These are phyloP conservation scores for Leucoraja erinaceus DNA, from an alignment of 2,113 vertebrate species.

Conservation along the genomic window DNA sequence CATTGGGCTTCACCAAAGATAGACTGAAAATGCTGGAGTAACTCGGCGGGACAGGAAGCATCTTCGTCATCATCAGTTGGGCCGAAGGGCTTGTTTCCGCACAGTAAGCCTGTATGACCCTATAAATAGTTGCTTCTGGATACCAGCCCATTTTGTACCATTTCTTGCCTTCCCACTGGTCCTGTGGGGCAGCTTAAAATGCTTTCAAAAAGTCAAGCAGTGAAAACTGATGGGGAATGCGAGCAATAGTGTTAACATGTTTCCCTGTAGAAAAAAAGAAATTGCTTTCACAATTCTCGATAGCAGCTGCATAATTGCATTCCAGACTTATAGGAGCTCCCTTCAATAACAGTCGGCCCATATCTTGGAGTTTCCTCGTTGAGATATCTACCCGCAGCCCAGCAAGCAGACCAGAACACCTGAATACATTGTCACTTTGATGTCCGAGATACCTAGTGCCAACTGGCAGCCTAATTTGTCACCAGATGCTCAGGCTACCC, in stretches of 20 bases:
- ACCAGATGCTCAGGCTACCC: background rate
- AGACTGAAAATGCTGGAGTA: no score
- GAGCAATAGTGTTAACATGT: background rate
- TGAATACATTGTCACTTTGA: background rate
- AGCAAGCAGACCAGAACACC: background rate
- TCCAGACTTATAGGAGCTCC: background rate
- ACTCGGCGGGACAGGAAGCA: no score
- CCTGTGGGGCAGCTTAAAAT: background rate
- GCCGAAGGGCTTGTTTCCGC: no score
- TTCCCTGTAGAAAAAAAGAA: background rate
- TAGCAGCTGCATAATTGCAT: background rate
- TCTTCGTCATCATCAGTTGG: no score
- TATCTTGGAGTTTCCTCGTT: background rate
- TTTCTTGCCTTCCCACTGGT: background rate
- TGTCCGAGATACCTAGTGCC: background rate
- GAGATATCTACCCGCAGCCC: background rate
- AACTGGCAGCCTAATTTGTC: background rate
- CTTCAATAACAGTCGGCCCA: background rate
- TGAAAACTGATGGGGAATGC: background rate
- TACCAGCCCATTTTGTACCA: background rate
- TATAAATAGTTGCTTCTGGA: no score
- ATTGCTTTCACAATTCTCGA: background rate
- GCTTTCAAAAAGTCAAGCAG: background rate
- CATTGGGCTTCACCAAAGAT: no score
- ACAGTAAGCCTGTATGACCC: no score